Conservation (phyloP, 2,113 vertebrate species). For the Alligator mississippiensis region DNA sequence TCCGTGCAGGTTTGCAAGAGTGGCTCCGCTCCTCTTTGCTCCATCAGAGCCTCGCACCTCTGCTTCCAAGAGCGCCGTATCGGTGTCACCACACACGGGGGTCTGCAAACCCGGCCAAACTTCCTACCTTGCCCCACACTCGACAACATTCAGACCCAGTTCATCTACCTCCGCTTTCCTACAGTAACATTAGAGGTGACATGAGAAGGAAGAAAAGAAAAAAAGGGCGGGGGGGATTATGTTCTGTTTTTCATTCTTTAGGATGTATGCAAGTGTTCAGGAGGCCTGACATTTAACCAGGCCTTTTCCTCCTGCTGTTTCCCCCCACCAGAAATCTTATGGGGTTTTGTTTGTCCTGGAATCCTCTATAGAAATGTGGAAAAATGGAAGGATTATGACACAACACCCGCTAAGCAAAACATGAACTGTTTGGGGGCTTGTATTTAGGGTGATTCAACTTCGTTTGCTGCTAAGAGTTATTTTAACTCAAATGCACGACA, state of each 20-base stretch:
- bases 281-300: neutral
- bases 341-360: neutral
- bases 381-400: accelerated
- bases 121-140: neutral
- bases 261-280: neutral
- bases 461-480: accelerated
- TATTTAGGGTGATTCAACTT: neutral
- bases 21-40: accelerated
- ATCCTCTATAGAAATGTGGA: accelerated
- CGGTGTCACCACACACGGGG: neutral
- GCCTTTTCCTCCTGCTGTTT: neutral
- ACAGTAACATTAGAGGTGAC: neutral
- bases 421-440: accelerated
- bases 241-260: neutral
- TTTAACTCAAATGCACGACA: neutral
- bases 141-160: neutral
- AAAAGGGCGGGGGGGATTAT: neutral
- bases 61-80: neutral
- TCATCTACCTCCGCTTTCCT: neutral
- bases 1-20: accelerated
- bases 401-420: neutral
- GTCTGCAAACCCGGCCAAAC: accelerated
- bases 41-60: accelerated
- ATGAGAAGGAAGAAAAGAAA: neutral
- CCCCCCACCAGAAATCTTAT: neutral